Base-by-base conservation (phyloP, 2,888 invertebrate genomes). In the Oxytorus armatus region DNA sequence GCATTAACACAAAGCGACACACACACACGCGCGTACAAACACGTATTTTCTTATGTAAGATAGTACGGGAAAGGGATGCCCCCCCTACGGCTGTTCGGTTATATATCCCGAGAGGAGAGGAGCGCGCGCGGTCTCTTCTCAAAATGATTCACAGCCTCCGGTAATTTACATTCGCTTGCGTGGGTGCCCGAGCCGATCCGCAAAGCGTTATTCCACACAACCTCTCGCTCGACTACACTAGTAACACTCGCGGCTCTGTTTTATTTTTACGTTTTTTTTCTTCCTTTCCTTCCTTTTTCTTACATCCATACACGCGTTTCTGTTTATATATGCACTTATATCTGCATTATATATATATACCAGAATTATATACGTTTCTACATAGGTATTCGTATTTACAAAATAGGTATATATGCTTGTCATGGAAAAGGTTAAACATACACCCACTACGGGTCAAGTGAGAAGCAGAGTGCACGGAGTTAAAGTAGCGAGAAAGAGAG, bases 101-200 rank as follows among this genome's bases (percentile, higher is more conserved):
- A 57, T 51, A 73, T 83, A 85, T 85, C 84, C 83, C 83, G 81
- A 68, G 70, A 51, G 59, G 61, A 69, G 80, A 53, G 75, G 82
- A 61, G 61, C 78, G 77, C 82, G 73, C 68, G 70, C 75, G 65
- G 77, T 88, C 88, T 85, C 83, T 86, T 85, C 86, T 87, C 86
- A 86, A 88, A 89, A 91, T 91, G 91, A 91, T 91, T 91, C 91
- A 91, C 89, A 90, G 91, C 91, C 91, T 88, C 86, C 88, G 90
- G 91, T 91, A 90, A 91, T 91, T 91, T 91, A 91, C 90, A 91
- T 91, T 91, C 88, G 86, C 87, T 89, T 87, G 88, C 88, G 88
- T 89, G 88, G 89, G 89, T 89, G 89, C 86, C 88, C 86, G 57
- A 39, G 36, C 74, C 73, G 81, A 78, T 77, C n/a, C 75, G 78